Conservation (phyloP, 2,797 vertebrate species). For the Galago senegalensis region DNA sequence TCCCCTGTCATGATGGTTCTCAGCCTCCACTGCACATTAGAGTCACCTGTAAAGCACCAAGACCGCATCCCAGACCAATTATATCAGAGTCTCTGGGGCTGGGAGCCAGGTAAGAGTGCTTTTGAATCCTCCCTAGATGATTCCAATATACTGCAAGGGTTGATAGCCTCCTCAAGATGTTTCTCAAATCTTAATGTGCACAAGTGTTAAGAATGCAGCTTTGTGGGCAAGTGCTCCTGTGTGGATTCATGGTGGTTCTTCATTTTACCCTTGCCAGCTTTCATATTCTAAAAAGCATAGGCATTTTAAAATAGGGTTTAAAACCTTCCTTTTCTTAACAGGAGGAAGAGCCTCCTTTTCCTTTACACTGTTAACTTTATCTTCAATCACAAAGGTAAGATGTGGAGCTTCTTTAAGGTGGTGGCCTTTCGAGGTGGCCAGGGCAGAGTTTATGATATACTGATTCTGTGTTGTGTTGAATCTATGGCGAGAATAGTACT, state of each 20-base stretch:
- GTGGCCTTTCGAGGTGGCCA: not conserved
- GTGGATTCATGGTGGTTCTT: not conserved
- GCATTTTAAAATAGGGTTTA: constrained; percentile 7
- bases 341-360: not conserved
- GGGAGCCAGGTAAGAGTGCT: not conserved
- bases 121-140: not conserved
- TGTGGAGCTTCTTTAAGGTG: not conserved
- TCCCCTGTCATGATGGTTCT: not conserved
- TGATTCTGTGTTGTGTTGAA: constrained; percentile 23
- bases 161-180: not conserved
- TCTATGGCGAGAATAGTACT: not conserved
- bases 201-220: not conserved
- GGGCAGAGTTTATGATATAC: not conserved
- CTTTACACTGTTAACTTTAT: constrained; percentile 16
- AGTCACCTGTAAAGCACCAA: not conserved
- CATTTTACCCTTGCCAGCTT: not conserved
- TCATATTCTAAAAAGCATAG: not conserved
- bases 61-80: not conserved
- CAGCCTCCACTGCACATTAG: not conserved
- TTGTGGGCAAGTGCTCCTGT: not conserved
- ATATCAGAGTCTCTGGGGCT: not conserved
- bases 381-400: not conserved
- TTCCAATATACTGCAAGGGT: not conserved
- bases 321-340: constrained; percentile 6
- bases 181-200: constrained; percentile 7